These are phyloP conservation scores for Anser brachyrhynchus DNA, from an alignment of 2,113 vertebrate species.

Conservation along the genomic window DNA sequence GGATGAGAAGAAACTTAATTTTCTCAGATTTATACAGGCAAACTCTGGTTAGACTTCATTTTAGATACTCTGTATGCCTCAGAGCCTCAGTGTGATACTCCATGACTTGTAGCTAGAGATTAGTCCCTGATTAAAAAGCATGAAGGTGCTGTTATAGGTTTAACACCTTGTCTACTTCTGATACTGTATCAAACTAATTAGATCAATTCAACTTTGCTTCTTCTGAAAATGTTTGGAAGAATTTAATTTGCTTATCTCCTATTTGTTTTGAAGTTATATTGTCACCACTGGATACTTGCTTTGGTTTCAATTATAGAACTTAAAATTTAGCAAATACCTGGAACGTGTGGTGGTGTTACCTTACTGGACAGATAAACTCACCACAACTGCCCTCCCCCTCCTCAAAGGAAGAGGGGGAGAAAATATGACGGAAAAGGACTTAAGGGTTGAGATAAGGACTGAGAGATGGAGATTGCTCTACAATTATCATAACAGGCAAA, in stretches of 20 bases:
- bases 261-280: not conserved
- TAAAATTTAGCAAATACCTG: not conserved
- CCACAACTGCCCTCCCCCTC: too few relatives aligned
- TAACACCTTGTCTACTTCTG: not conserved
- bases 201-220: not conserved
- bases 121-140: not conserved
- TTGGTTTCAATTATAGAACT: not conserved
- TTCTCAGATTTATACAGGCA: not conserved
- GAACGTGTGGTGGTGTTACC: not conserved
- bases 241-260: not conserved
- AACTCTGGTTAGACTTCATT: not conserved
- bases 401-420: too few relatives aligned
- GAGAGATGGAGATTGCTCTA: too few relatives aligned
- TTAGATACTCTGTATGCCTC: not conserved
- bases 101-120: not conserved
- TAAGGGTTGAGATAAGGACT: too few relatives aligned
- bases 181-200: not conserved
- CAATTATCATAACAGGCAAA: too few relatives aligned
- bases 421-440: too few relatives aligned
- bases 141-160: not conserved
- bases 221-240: not conserved
- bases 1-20: fast-evolving
- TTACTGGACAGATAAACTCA: too few relatives aligned
- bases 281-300: not conserved
- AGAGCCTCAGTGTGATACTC: not conserved